These are phyloP conservation scores for Holocentrus rufus DNA, from an alignment of 2,797 vertebrate species.

Conservation along the genomic window DNA sequence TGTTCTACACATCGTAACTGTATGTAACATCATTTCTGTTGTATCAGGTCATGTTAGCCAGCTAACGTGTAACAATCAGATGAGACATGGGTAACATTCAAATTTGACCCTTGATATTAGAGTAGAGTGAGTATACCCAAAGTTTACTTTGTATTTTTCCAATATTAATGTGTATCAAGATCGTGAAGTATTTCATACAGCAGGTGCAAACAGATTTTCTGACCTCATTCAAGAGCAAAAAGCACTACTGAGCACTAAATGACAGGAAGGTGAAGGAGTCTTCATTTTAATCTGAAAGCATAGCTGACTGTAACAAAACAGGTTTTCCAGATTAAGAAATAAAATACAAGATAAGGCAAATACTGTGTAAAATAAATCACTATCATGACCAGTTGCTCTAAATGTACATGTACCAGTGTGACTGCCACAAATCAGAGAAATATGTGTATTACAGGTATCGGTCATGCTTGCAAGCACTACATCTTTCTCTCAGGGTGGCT, in stretches of 20 bases:
- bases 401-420: conserved; percentile 33
- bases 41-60: conserved; percentile 38
- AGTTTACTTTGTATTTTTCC: conserved; percentile 23
- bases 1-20: conserved; percentile 52
- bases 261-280: conserved; percentile 25
- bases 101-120: conserved; percentile 44
- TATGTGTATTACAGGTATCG: background rate
- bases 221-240: conserved; percentile 38
- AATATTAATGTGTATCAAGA: conserved; percentile 20
- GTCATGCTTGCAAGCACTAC: background rate
- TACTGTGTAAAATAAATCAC: conserved; percentile 32
- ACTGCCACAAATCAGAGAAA: conserved; percentile 27
- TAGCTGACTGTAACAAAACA: conserved; percentile 31
- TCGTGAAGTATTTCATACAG: conserved; percentile 26
- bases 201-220: conserved; percentile 19
- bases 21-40: conserved; percentile 34
- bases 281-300: conserved; percentile 45
- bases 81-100: conserved; percentile 42
- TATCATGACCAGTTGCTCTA: conserved; percentile 7
- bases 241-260: conserved; percentile 24
- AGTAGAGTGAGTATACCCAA: conserved; percentile 10
- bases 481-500: background rate
- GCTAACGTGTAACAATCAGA: conserved; percentile 52
- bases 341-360: conserved; percentile 45
- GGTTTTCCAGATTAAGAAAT: conserved; percentile 17